Evolutionary conservation across 2,888 invertebrate genomes (phyloP).

Genomic region (Rhimphoctona megacephalus): DNA sequence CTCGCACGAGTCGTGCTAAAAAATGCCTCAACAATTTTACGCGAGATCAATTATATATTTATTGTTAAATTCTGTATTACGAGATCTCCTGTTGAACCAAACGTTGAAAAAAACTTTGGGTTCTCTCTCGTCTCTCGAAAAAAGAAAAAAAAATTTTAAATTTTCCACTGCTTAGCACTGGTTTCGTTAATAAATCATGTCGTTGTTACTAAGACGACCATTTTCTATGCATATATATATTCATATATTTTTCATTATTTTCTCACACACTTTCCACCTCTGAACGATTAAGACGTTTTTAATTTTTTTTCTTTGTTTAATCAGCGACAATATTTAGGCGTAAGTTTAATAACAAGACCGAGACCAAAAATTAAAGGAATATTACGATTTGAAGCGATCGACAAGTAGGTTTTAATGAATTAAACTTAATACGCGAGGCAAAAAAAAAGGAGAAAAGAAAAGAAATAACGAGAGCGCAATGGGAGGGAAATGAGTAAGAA

Average conservation of each 20-base stretch:
- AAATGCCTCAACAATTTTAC: neutral
- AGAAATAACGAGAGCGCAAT: neutral
- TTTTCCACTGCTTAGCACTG: conserved; percentile 66
- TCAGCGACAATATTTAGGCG: conserved; percentile 83
- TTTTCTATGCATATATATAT: conserved; percentile 25
- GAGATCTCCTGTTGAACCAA: neutral
- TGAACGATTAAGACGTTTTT: conserved; percentile 26
- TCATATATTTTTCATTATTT: conserved; percentile 4
- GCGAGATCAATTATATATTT: neutral
- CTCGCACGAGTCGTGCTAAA: neutral
- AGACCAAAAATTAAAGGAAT: conserved; percentile 83
- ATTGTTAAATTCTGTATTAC: neutral
- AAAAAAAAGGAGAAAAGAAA: neutral
- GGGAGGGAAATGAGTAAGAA: neutral
- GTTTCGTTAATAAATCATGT: conserved; percentile 55
- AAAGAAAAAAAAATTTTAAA: conserved; percentile 38
- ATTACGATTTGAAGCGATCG: conserved; percentile 74
- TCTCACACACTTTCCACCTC: conserved; percentile 53
- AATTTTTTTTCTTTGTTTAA: conserved; percentile 68
- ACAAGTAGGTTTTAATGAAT: conserved; percentile 67
- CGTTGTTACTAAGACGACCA: conserved; percentile 40
- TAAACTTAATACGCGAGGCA: conserved; percentile 35
- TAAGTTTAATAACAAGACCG: conserved; percentile 80
- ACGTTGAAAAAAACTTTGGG: neutral
- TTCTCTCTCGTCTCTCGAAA: neutral